Evolutionary conservation across 2,797 vertebrate genomes (phyloP), one percentile per base, ranked within the genome.

Genomic region (Cygnus olor): DNA sequence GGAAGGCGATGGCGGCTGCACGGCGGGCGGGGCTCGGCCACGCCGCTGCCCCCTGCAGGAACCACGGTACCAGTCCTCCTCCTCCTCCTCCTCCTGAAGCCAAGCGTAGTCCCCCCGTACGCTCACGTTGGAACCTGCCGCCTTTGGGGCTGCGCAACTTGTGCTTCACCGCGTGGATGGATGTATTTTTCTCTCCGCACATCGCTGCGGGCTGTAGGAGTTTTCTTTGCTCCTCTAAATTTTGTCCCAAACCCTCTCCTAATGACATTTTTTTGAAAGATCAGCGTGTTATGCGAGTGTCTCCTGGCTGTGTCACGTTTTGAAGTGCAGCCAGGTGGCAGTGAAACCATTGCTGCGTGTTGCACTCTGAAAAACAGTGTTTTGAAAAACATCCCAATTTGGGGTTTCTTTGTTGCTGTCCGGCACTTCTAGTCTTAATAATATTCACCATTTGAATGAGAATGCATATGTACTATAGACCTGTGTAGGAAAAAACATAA

Each of bases 311-410:
- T 56, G 70, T 47, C 72, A 12, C 1, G 0, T n/a, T 57, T 68
- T 28, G 8, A 64, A 60, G 20, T 34, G 74, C 83, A 91, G 85
- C 47, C 91, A 93, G 80, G 5, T 81, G 94, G 92, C 83, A 91
- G 80, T 87, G 89, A 80, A 92, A 18, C 30, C 71, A 49, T 82
- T 72, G 22, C 34, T 80, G 51, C 7, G 5, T 10, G 0, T 24
- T 58, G 54, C 38, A n/a, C 25, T 57, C 38, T 45, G 40, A 71
- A 85, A 93, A 81, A 32, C 11, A 9, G 20, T 38, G n/a, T 45
- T 82, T 60, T 40, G 4, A 79, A 57, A 14, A 27, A 45, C 15
- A 11, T 25, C 27, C 22, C 6, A 4, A 0, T 42, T 24, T 54
- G 20, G 12, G 13, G 4, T n/a, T 80, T 60, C 4, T 56, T 77